These are phyloP conservation scores for Lepilemur ruficaudatus DNA, from an alignment of 2,797 vertebrate species.

Conservation along the genomic window DNA sequence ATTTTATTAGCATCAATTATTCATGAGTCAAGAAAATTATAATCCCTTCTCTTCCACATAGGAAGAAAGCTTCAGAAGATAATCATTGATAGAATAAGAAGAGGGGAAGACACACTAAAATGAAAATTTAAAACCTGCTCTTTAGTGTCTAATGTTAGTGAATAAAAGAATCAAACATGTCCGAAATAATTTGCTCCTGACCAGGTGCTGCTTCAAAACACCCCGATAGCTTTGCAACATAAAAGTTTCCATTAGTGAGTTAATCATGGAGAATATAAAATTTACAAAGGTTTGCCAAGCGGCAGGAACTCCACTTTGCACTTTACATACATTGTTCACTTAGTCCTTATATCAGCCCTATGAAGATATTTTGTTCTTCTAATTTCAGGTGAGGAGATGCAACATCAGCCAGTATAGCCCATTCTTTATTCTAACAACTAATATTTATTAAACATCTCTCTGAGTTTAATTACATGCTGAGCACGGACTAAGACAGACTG, in stretches of 20 bases:
- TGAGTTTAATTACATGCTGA: conserved; percentile 46
- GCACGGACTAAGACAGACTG: conserved; percentile 26
- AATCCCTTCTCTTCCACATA: conserved; percentile 19
- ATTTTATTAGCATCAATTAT: conserved; percentile 53
- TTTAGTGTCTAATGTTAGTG: background rate
- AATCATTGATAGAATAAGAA: conserved; percentile 7
- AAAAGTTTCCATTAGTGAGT: background rate
- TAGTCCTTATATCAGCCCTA: background rate
- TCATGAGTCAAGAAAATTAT: conserved; percentile 52
- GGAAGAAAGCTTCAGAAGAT: background rate
- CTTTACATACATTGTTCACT: background rate
- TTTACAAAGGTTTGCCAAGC: background rate
- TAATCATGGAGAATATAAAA: background rate
- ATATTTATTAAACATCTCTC: conserved; percentile 47
- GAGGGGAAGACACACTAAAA: background rate
- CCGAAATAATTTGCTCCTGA: conserved; percentile 17
- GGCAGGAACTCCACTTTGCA: background rate
- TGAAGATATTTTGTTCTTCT: conserved; percentile 17
- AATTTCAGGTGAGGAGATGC: conserved; percentile 14
- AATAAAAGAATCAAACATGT: background rate
- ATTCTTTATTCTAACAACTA: conserved; percentile 26
- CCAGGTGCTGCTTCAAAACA: background rate
- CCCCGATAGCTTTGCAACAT: background rate
- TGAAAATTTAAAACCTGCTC: background rate
- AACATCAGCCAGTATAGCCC: background rate